phyloP scores from a whole-genome alignment of 2,888 invertebrate species.

The Melieria omissa region DNA sequence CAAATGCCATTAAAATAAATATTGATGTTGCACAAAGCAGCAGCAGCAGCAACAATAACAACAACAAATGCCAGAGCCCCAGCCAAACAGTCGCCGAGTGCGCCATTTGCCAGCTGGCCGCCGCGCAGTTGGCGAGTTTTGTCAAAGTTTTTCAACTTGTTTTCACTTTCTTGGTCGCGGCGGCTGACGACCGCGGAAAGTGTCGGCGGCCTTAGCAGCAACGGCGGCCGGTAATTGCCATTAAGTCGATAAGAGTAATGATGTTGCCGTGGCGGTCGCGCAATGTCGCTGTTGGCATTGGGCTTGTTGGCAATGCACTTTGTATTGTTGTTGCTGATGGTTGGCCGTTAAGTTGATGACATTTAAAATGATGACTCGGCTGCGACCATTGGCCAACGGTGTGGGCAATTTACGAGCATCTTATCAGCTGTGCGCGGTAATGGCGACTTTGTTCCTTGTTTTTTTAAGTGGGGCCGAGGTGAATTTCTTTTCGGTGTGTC shows the following conservation, averaged over 20 bases:
- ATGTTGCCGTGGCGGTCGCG: too few relatives aligned
- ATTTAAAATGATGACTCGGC: conserved; percentile 21
- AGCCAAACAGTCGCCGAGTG: too few relatives aligned
- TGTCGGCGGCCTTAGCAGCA: not conserved
- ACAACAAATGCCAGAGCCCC: not conserved
- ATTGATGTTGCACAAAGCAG: conserved; percentile 6
- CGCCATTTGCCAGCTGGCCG: too few relatives aligned
- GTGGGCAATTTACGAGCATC: not conserved
- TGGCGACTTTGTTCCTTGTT: not conserved
- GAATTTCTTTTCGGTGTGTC: too few relatives aligned
- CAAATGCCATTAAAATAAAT: conserved; percentile 14
- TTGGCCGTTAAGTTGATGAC: conserved; percentile 24
- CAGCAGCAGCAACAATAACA: not conserved
- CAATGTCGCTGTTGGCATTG: too few relatives aligned
- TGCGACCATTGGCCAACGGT: not conserved
- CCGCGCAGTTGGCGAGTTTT: too few relatives aligned
- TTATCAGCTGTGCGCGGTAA: conserved; percentile 1
- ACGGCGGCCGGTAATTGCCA: conserved; percentile 28
- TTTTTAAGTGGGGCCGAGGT: too few relatives aligned
- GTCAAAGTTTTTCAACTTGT: too few relatives aligned
- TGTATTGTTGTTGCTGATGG: not conserved
- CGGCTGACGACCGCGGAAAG: not conserved
- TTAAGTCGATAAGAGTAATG: conserved; percentile 25
- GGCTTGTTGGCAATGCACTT: not conserved
- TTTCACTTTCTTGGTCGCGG: not conserved